Percentiles rank a stretch among this genome's conserved stretches.
Conservation (phyloP, 1,140 invertebrate genomes). For the Piezodorus guildinii region DNA sequence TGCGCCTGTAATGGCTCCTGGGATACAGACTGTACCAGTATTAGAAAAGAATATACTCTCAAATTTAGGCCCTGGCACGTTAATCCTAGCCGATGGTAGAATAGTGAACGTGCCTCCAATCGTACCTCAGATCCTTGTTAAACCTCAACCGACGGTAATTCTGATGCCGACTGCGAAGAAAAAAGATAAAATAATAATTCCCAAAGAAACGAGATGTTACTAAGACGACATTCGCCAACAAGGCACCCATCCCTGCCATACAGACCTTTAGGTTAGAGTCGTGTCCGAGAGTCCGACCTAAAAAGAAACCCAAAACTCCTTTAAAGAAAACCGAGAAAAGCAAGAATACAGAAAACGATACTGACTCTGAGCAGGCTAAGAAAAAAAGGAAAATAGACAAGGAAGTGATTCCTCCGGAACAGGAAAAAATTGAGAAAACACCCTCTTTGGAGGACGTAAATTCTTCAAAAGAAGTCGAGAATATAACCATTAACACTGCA, state of each 20-base stretch:
- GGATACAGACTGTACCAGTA: conserved; percentile 17
- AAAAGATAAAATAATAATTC: conserved; percentile 15
- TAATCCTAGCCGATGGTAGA: conserved; percentile 25
- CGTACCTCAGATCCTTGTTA: conserved; percentile 22
- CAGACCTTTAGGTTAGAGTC: conserved; percentile 34
- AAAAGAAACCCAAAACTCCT: conserved; percentile 24
- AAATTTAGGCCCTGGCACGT: conserved; percentile 23
- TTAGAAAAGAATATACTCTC: conserved; percentile 21
- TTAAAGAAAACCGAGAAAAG: conserved; percentile 4
- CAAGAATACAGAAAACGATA: conserved; percentile 20
- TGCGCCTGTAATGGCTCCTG: conserved; percentile 15
- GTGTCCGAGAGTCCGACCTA: conserved; percentile 31
- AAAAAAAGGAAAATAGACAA: conserved; percentile 7
- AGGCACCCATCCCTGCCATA: conserved; percentile 56
- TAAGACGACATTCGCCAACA: conserved; percentile 54
- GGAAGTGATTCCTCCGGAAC: too few species aligned
- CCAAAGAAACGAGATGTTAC: conserved; percentile 35
- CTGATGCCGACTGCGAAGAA: conserved; percentile 20
- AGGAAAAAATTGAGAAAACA: background rate
- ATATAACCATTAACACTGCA: too few species aligned
- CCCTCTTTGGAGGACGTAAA: background rate
- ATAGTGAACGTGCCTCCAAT: conserved; percentile 24
- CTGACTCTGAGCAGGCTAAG: conserved; percentile 1
- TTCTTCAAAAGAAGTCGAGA: too few species aligned
- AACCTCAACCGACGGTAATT: conserved; percentile 21